A percentile compares a stretch with the other conserved stretches of the same genome.
Conservation (phyloP, 2,113 vertebrate species). For the Sinosuthora webbiana region DNA sequence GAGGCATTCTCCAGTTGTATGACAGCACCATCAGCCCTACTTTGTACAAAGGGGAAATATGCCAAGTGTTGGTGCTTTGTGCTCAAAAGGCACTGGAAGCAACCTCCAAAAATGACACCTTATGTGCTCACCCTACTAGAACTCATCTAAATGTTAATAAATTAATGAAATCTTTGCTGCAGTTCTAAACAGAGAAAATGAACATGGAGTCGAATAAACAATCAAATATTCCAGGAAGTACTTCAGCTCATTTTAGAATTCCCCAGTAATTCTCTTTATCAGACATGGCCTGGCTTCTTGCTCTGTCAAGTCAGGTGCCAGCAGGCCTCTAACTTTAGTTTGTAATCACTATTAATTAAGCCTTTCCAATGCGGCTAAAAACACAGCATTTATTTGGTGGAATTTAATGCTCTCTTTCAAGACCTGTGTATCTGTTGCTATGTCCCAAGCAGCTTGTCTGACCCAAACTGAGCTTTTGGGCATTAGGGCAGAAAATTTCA, state of each 20-base stretch:
- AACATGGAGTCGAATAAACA: not conserved
- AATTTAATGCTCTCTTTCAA: conserved; percentile 1
- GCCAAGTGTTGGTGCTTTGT: not conserved
- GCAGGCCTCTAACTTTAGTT: not conserved
- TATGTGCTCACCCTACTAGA: rapidly evolving
- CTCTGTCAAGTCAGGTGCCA: not conserved
- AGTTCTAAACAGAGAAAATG: not conserved
- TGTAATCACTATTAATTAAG: not conserved
- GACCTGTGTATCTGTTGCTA: not conserved
- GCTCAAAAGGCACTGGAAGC: not conserved
- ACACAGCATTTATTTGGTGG: not conserved
- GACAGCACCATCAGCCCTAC: not conserved
- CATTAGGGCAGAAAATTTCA: not conserved
- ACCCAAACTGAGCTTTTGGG: not conserved
- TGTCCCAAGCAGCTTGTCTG: not conserved
- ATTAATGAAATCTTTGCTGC: not conserved
- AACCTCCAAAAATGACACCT: not conserved
- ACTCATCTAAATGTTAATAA: not conserved
- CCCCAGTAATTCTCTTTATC: not conserved
- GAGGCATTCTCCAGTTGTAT: not conserved
- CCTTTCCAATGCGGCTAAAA: not conserved
- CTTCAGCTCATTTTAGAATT: not conserved
- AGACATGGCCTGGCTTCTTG: not conserved
- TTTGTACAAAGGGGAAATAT: not conserved
- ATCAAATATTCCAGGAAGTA: not conserved